Percentiles rank a stretch among this genome's conserved stretches.
Evolutionary conservation across 2,888 invertebrate genomes (phyloP).

Genomic region (Druceiella hillmani): DNA sequence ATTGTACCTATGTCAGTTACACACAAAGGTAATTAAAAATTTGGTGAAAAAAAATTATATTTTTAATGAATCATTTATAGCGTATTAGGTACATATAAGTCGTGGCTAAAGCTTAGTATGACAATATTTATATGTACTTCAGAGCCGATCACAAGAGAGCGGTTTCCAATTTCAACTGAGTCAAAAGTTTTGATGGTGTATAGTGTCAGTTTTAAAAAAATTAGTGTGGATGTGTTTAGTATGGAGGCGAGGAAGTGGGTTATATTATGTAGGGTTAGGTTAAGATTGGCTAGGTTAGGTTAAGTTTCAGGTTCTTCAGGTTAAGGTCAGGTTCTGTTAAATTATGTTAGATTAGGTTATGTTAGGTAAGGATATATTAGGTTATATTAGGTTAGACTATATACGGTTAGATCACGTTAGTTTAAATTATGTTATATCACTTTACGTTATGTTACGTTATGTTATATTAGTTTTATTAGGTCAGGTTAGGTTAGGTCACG

Average conservation of each 20-base stretch:
- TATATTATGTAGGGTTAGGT: slow-evolving; percentile 20
- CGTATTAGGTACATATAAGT: no score
- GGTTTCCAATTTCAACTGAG: no score
- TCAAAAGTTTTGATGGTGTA: no score
- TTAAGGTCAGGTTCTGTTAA: slow-evolving; percentile 20
- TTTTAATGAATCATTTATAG: no score
- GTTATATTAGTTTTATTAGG: slow-evolving; percentile 18
- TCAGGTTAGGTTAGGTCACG: slow-evolving; percentile 19
- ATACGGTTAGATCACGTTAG: slow-evolving; percentile 16
- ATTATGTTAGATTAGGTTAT: slow-evolving; percentile 21
- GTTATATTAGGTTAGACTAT: slow-evolving; percentile 20
- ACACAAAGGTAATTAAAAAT: no score
- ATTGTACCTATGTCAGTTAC: no score
- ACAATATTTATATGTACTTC: no score
- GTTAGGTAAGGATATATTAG: slow-evolving; percentile 20
- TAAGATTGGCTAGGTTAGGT: slow-evolving; percentile 18
- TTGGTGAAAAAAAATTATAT: no score
- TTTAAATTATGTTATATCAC: slow-evolving; percentile 15
- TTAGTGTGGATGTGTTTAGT: slow-evolving; percentile 15
- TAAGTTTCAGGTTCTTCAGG: no score
- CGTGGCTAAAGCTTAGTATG: no score
- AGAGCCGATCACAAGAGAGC: no score
- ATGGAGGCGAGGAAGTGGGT: slow-evolving; percentile 17
- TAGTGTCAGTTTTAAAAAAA: no score
- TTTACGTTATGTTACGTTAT: slow-evolving; percentile 12